These are phyloP conservation scores for Drosophila leontia DNA, from an alignment of 1,140 invertebrate genomes.

Conservation along the genomic window DNA sequence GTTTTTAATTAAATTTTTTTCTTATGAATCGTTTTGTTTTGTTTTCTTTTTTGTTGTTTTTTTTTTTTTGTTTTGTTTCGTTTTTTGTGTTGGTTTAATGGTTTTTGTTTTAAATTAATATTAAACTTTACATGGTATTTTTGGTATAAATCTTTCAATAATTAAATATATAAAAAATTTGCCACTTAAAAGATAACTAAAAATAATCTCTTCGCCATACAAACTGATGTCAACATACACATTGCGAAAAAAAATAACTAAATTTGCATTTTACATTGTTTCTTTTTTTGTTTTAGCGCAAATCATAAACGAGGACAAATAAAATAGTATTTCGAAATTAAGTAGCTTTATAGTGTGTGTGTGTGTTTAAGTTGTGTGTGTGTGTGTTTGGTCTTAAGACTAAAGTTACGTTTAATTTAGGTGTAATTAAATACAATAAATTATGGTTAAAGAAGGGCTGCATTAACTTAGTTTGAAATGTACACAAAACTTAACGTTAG, in stretches of 20 bases:
- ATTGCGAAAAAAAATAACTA: conserved; percentile 59
- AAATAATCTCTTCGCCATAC: conserved; percentile 69
- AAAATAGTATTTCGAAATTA: conserved; percentile 75
- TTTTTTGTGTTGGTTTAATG: conserved; percentile 51
- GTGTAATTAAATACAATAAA: conserved; percentile 70
- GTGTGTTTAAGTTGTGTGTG: conserved; percentile 19
- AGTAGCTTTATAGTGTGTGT: conserved; percentile 53
- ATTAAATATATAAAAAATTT: conserved; percentile 80
- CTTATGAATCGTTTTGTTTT: conserved; percentile 67
- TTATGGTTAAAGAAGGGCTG: conserved; percentile 64
- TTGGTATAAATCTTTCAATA: conserved; percentile 82
- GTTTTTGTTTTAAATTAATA: conserved; percentile 68
- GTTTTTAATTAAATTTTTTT: conserved; percentile 77
- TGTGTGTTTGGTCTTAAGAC: conserved; percentile 32
- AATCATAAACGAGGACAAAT: conserved; percentile 62
- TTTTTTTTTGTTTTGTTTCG: conserved; percentile 34
- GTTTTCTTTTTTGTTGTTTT: conserved; percentile 40
- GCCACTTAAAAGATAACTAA: conserved; percentile 67
- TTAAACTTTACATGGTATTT: conserved; percentile 83
- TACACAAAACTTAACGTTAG: conserved; percentile 73
- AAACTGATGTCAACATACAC: conserved; percentile 78
- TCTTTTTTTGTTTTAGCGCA: conserved; percentile 36
- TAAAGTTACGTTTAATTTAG: conserved; percentile 58
- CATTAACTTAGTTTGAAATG: conserved; percentile 71
- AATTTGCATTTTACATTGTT: conserved; percentile 64